A percentile compares a stretch with the other conserved stretches of the same genome.
These are phyloP conservation scores for Asbolus verrucosus DNA, from an alignment of 1,140 invertebrate genomes.

Conservation along the genomic window DNA sequence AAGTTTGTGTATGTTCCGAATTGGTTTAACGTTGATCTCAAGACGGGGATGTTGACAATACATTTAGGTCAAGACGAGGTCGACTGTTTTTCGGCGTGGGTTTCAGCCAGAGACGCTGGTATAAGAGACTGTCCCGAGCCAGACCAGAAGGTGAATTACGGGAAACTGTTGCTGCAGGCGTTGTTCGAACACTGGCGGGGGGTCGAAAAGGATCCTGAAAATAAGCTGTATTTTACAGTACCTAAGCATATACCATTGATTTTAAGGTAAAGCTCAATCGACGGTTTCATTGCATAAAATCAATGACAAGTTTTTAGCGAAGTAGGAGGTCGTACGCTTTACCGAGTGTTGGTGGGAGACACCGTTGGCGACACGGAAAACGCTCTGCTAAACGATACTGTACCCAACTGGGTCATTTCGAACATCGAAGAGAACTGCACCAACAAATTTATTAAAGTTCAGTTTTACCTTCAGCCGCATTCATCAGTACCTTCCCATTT, in stretches of 20 bases:
- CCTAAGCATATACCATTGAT: slow-evolving; percentile 97
- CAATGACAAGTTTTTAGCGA: slow-evolving; percentile 88
- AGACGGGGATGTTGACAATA: slow-evolving; percentile 98
- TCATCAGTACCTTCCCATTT: slow-evolving; percentile 77
- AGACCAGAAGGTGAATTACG: slow-evolving; percentile 97
- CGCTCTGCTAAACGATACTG: slow-evolving; percentile 91
- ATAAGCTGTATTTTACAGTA: slow-evolving; percentile 91
- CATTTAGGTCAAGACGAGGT: slow-evolving; percentile 97
- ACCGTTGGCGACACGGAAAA: slow-evolving; percentile 96
- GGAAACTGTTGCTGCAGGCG: slow-evolving; percentile 92
- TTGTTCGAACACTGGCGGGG: slow-evolving; percentile 96
- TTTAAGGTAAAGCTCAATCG: slow-evolving; percentile 90
- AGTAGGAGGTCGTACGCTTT: slow-evolving; percentile 93
- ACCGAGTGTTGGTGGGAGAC: slow-evolving; percentile 91
- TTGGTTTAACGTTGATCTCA: slow-evolving; percentile 99
- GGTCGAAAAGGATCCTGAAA: slow-evolving; percentile 74
- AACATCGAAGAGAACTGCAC: slow-evolving; percentile 94
- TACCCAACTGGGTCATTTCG: slow-evolving; percentile 96
- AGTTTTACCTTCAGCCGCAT: slow-evolving; percentile 96
- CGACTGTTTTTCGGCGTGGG: slow-evolving; percentile 98
- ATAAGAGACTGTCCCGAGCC: slow-evolving; percentile 80
- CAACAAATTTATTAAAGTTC: slow-evolving; percentile 97
- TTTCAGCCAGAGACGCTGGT: slow-evolving; percentile 95
- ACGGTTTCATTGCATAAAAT: too few species aligned
- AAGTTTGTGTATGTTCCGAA: slow-evolving; percentile 97